Conservation (phyloP, 2,797 vertebrate genomes). For the Melanotaenia pygmaea region DNA sequence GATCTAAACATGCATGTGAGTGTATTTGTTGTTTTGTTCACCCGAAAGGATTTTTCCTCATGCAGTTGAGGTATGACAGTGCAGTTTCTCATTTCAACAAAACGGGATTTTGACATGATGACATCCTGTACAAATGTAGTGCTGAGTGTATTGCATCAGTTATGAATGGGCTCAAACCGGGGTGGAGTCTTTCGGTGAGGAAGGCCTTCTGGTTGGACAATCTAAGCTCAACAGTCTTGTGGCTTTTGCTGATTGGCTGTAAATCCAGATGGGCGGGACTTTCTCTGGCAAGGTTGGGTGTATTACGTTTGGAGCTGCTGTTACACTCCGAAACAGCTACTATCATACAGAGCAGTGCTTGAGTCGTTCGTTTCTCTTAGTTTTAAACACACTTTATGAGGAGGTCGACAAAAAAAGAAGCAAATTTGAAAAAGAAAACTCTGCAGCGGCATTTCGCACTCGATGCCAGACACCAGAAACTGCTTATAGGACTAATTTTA, state of each 20-base stretch:
- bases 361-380: background rate
- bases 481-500: background rate
- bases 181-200: constrained; percentile 64
- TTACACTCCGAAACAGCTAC: constrained; percentile 11
- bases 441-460: too few species aligned
- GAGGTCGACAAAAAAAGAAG: constrained; percentile 11
- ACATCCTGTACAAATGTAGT: constrained; percentile 16
- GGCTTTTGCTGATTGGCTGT: constrained; percentile 70
- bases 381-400: constrained; percentile 7
- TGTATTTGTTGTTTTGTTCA: background rate
- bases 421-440: background rate
- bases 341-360: background rate
- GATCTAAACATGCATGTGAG: background rate
- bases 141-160: constrained; percentile 63
- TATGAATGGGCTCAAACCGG: constrained; percentile 64
- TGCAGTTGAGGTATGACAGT: background rate
- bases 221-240: background rate
- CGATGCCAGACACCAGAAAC: background rate
- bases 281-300: constrained; percentile 61
- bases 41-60: background rate
- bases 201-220: constrained; percentile 68
- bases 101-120: background rate
- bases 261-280: constrained; percentile 61
- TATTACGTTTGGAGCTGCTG: constrained; percentile 48
- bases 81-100: background rate